Evolutionary conservation across 2,797 vertebrate genomes (phyloP).

Genomic region (Chaunax sp.): DNA sequence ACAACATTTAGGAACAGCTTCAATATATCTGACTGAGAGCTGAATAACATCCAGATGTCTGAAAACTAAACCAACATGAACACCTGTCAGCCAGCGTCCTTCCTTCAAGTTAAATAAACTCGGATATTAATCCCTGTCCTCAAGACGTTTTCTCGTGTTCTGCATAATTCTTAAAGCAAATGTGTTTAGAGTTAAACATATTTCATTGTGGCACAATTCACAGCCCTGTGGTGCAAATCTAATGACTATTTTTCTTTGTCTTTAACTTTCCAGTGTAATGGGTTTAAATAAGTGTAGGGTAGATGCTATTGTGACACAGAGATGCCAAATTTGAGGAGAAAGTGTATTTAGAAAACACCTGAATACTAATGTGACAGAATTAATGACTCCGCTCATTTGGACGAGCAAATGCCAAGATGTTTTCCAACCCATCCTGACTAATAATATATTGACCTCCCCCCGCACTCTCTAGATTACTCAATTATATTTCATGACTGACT

Average conservation of each 20-base stretch:
- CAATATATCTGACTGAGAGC: background rate
- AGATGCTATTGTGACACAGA: conserved; percentile 36
- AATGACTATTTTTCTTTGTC: background rate
- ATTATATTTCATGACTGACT: conserved; percentile 51
- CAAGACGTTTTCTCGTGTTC: too few relatives aligned
- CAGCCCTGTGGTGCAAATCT: too few relatives aligned
- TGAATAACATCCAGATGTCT: background rate
- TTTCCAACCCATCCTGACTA: conserved; percentile 44
- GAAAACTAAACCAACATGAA: too few relatives aligned
- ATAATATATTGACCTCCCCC: conserved; percentile 52
- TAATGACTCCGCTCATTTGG: conserved; percentile 55
- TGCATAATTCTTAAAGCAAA: too few relatives aligned
- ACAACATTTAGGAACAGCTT: background rate
- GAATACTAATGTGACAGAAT: conserved; percentile 60
- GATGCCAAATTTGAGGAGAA: conserved; percentile 49
- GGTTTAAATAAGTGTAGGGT: conserved; percentile 3
- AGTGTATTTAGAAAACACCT: conserved; percentile 42
- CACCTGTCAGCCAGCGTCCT: too few relatives aligned
- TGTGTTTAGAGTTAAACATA: too few relatives aligned
- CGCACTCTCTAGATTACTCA: conserved; percentile 42
- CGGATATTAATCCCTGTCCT: too few relatives aligned
- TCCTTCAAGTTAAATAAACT: too few relatives aligned
- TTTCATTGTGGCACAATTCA: too few relatives aligned
- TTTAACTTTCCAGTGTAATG: background rate
- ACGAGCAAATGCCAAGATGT: conserved; percentile 75